These are phyloP conservation scores for Romanomermis culicivorax DNA, from an alignment of 2,888 invertebrate genomes.

Conservation along the genomic window DNA sequence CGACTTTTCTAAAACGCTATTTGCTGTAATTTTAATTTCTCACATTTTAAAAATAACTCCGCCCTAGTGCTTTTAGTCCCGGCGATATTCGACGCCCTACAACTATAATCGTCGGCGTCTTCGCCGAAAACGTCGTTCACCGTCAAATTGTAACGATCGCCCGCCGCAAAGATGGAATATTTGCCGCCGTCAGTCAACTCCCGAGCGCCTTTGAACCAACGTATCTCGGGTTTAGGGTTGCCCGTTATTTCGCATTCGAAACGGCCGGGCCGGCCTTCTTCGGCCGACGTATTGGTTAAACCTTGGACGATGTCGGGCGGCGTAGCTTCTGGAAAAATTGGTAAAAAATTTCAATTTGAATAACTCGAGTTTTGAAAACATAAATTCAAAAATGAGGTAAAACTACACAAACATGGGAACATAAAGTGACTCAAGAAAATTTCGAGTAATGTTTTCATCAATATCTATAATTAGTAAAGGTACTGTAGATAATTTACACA, in stretches of 20 bases:
- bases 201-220: conserved; percentile 59
- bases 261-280: conserved; percentile 16
- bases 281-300: conserved; percentile 8
- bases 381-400: background rate
- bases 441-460: too few species aligned
- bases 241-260: conserved; percentile 27
- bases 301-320: conserved; percentile 69
- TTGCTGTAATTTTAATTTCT: conserved; percentile 35
- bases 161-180: conserved; percentile 74
- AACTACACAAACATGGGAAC: background rate
- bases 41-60: conserved; percentile 82
- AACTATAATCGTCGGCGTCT: conserved; percentile 93
- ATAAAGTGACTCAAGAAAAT: too few species aligned
- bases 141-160: conserved; percentile 55
- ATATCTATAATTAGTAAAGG: too few species aligned
- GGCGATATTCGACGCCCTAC: conserved; percentile 77
- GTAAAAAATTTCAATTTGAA: too few species aligned
- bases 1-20: background rate
- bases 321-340: conserved; percentile 28
- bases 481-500: too few species aligned
- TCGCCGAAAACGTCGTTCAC: conserved; percentile 86
- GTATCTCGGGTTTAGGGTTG: conserved; percentile 20
- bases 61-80: conserved; percentile 88
- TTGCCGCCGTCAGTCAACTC: conserved; percentile 78
- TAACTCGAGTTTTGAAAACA: too few species aligned